These are phyloP conservation scores for Pemphigus obesinymphae DNA, from an alignment of 1,140 invertebrate genomes.

Conservation along the genomic window DNA sequence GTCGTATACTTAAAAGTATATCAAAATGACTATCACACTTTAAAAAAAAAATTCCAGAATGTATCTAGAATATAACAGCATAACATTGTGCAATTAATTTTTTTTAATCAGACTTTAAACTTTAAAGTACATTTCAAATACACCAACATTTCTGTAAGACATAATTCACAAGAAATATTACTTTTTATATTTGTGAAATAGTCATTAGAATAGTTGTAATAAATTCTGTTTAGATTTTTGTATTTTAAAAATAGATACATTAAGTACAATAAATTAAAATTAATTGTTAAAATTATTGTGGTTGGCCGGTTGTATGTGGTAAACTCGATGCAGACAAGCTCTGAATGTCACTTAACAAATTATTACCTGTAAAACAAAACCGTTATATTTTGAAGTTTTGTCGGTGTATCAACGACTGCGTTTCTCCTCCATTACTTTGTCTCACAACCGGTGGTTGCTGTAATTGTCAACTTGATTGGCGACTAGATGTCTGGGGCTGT, in stretches of 20 bases:
- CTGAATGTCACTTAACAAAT: constrained; percentile 37
- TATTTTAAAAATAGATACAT: not conserved
- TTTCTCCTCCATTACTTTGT: constrained; percentile 35
- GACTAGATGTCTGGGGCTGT: constrained; percentile 12
- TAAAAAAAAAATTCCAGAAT: not conserved
- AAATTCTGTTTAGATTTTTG: not conserved
- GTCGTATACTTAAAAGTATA: not conserved
- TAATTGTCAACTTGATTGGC: constrained; percentile 40
- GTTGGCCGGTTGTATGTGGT: constrained; percentile 17
- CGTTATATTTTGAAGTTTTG: constrained; percentile 38
- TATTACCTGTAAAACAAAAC: constrained; percentile 41
- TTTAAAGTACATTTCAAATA: not conserved
- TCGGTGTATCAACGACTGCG: constrained; percentile 32
- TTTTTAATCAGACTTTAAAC: constrained; percentile 29
- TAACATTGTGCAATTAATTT: not conserved
- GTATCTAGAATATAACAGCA: not conserved
- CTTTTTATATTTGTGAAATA: not conserved
- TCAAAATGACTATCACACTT: constrained; percentile 32
- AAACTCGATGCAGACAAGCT: constrained; percentile 34
- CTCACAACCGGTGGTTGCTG: constrained; percentile 24
- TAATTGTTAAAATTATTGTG: constrained; percentile 3
- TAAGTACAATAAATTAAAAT: constrained; percentile 29
- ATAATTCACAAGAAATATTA: not conserved
- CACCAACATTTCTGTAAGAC: not conserved
- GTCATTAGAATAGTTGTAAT: not conserved